These are phyloP conservation scores for Alligator sinensis DNA, from an alignment of 2,113 vertebrate species.

Conservation along the genomic window DNA sequence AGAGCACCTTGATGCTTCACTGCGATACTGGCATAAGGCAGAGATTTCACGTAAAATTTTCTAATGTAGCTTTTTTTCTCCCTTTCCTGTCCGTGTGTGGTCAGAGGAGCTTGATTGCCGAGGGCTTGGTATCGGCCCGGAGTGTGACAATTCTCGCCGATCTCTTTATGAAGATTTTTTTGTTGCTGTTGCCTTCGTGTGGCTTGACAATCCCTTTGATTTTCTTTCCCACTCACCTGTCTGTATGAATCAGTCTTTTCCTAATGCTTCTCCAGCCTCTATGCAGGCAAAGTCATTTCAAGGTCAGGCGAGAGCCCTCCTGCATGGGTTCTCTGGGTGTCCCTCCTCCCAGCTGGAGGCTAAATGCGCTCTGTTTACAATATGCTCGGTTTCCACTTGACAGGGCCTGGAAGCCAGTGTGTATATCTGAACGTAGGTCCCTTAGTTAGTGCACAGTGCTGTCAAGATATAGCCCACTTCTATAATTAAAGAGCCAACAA, in stretches of 20 bases:
- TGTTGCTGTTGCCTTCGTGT: neutral
- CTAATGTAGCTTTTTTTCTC: neutral
- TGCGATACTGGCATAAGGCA: neutral
- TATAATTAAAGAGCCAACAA: constrained; percentile 24
- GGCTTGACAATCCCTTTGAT: constrained; percentile 43
- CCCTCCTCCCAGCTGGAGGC: neutral
- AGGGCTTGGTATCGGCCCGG: neutral
- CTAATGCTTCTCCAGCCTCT: neutral
- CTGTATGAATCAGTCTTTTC: constrained; percentile 49
- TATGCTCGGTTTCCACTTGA: constrained; percentile 47
- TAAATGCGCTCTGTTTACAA: neutral
- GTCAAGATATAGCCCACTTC: neutral
- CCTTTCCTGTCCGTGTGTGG: neutral
- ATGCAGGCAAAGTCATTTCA: constrained; percentile 28
- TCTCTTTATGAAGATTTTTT: constrained; percentile 4
- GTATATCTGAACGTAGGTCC: neutral
- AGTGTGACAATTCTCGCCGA: neutral
- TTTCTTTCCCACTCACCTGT: constrained; percentile 9
- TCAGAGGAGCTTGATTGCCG: neutral
- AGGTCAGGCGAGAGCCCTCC: neutral
- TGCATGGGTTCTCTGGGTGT: neutral
- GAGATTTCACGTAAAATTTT: neutral
- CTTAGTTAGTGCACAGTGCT: neutral
- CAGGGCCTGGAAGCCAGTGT: neutral
- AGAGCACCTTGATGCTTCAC: neutral